These are phyloP conservation scores for Octopus sinensis DNA, from an alignment of 1,140 invertebrate species.

Conservation along the genomic window DNA sequence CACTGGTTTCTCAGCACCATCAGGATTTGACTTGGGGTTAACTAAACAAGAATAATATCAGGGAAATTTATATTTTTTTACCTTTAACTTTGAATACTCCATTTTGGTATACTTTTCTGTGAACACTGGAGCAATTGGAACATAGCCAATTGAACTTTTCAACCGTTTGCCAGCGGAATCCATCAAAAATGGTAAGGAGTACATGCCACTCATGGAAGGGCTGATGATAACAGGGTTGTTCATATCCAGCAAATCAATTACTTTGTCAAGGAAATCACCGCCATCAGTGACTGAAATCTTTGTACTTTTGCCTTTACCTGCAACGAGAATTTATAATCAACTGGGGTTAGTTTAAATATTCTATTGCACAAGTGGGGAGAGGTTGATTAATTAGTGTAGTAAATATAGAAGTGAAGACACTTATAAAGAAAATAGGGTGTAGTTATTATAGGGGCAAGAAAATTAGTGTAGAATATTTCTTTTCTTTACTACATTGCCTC, in stretches of 20 bases:
- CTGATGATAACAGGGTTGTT: constrained; percentile 53
- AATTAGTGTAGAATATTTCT: too few relatives aligned
- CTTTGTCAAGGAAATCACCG: constrained; percentile 42
- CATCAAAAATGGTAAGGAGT: constrained; percentile 55
- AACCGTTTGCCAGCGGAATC: constrained; percentile 28
- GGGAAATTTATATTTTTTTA: constrained; percentile 18
- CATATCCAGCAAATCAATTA: constrained; percentile 40
- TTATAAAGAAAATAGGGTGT: too few relatives aligned
- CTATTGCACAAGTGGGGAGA: too few relatives aligned
- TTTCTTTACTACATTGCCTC: too few relatives aligned
- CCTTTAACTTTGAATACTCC: constrained; percentile 37
- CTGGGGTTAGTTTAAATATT: neutral
- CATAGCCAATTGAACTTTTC: constrained; percentile 45
- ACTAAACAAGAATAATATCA: neutral
- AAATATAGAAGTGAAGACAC: too few relatives aligned
- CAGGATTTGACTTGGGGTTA: neutral
- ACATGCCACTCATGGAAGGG: constrained; percentile 60
- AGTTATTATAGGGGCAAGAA: too few relatives aligned
- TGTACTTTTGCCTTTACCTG: constrained; percentile 48
- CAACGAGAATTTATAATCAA: constrained; percentile 24
- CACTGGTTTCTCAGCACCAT: neutral
- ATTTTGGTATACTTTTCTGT: constrained; percentile 37
- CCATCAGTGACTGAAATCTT: constrained; percentile 20
- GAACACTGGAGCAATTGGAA: constrained; percentile 58
- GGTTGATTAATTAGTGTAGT: too few relatives aligned